Base-by-base conservation (phyloP, 1,140 invertebrate genomes). In the Drosophila mojavensis region DNA sequence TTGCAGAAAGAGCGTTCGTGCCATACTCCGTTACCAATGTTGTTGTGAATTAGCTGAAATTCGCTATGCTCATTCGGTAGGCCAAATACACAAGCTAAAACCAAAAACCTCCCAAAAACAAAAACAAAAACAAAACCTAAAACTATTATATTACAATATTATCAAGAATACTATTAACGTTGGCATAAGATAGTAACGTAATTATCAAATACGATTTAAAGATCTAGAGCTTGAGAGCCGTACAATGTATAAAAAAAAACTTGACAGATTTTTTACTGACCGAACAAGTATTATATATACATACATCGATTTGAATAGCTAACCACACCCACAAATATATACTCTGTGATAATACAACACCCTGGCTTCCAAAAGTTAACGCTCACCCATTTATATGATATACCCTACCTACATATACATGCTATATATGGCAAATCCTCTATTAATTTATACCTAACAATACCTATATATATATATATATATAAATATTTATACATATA, bases 21-120 rank as follows among this genome's bases (percentile, higher is more conserved):
- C 91, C 89, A 91, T 92, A 81, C 90, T 92, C 75, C 91, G 91
- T 80, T 91, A 92, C 88, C 92, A 92, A 91, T 92, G 91, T 92
- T 92, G 92, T 92, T 92, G 92, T 91, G 90, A 92, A 90, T 92
- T 92, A 91, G 91, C 88, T 64, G 90, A 92, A 91, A 92, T 92
- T 90, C 90, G 90, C 80, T 92, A 91, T 88, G 78, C 90, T 85
- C 85, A 92, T 90, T 91, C 92, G 92, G 91, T 92, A 92, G 92
- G 92, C 85, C 78, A 81, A 91, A 77, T 79, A 78, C 69, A 85
- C 81, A 84, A 84, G 73, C 77, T 73, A 68, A 81, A 78, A 75
- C 79, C 76, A 83, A 80, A 80, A 68, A 48, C 13, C 24, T 53
- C 50, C 54, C 69, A 55, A 59, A 59, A 53, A 45, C 41, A 60